phyloP scores from a whole-genome alignment of 2,113 vertebrate species.

The Phyllostomus discolor region DNA sequence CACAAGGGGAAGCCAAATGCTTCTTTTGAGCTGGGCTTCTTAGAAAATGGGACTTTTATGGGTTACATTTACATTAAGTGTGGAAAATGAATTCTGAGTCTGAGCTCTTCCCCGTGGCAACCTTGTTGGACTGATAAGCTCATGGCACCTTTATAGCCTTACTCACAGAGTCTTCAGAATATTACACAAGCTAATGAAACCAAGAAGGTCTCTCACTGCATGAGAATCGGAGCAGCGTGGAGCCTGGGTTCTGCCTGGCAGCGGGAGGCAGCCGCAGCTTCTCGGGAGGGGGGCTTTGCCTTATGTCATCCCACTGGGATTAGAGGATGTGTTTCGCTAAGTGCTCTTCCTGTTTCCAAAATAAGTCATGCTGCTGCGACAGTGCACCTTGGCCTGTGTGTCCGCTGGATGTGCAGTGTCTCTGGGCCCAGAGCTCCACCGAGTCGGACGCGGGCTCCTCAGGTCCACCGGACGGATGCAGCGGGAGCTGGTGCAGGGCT shows the following conservation, averaged over 20 bases:
- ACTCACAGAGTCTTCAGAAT: conserved; percentile 80
- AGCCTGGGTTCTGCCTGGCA: background rate
- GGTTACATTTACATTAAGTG: conserved; percentile 66
- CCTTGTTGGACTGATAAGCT: conserved; percentile 75
- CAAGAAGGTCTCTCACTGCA: conserved; percentile 33
- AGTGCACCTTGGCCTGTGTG: background rate
- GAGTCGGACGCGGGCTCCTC: background rate
- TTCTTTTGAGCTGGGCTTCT: conserved; percentile 57
- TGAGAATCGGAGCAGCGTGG: background rate
- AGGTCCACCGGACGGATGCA: fast-evolving
- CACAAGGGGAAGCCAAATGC: conserved; percentile 22
- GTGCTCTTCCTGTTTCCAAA: conserved; percentile 68
- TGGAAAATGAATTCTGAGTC: conserved; percentile 73
- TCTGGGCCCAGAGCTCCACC: background rate
- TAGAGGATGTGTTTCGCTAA: conserved; percentile 63
- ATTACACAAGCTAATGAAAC: conserved; percentile 74
- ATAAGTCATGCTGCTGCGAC: background rate
- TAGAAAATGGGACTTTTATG: conserved; percentile 60
- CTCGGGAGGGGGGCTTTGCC: conserved; percentile 6
- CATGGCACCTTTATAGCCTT: conserved; percentile 81
- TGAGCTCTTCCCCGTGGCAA: conserved; percentile 74
- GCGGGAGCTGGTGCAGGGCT: background rate
- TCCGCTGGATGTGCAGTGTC: background rate
- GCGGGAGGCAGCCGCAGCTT: background rate
- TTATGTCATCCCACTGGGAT: conserved; percentile 53